A percentile compares a stretch with the other conserved stretches of the same genome.
Evolutionary conservation across 1,140 invertebrate genomes (phyloP).

Genomic region (Acromyrmex echinatior): DNA sequence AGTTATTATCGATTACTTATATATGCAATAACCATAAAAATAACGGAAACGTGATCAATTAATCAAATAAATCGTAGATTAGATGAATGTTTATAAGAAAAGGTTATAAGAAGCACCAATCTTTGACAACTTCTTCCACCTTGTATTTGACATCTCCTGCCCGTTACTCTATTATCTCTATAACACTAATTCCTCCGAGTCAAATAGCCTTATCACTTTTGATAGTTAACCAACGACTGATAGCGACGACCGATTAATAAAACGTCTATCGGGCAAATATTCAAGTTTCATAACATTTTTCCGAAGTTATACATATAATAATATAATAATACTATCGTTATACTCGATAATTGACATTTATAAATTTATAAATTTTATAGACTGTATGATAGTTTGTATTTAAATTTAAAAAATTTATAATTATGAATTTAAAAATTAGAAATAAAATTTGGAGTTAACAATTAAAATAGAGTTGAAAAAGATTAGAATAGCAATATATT

Average conservation of each 20-base stretch:
- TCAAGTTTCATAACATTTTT: conserved; percentile 17
- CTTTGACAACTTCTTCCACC: neutral
- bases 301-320: neutral
- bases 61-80: conserved; percentile 27
- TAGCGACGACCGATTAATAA: conserved; percentile 9
- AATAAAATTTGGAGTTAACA: neutral
- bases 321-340: neutral
- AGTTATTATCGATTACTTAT: conserved; percentile 19
- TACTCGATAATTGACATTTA: neutral
- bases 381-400: neutral
- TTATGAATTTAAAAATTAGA: neutral
- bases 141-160: neutral
- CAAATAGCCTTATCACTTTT: conserved; percentile 5
- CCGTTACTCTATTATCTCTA: neutral
- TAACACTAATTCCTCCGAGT: neutral
- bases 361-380: neutral
- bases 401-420: neutral
- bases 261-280: neutral
- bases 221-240: conserved; percentile 16
- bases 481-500: neutral
- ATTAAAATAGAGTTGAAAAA: neutral
- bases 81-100: neutral
- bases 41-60: conserved; percentile 1
- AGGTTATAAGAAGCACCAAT: neutral
- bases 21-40: neutral